Evolutionary conservation across 2,888 invertebrate species (phyloP).

Genomic region (Apoderus coryli): DNA sequence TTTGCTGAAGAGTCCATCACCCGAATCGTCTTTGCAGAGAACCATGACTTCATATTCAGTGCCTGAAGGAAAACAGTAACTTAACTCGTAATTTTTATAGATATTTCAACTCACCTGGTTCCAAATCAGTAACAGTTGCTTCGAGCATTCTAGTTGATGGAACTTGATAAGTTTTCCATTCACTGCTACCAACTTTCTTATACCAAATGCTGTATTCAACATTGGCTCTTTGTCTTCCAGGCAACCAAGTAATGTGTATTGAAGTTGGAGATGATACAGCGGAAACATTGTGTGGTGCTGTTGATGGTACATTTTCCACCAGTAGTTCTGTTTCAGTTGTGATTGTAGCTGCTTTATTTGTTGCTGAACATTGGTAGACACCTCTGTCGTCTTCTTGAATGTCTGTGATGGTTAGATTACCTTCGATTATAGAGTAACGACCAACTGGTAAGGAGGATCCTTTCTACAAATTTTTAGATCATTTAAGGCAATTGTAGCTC

Average conservation of each 20-base stretch:
- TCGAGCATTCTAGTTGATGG: conserved; percentile 56
- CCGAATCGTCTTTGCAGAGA: conserved; percentile 69
- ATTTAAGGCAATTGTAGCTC: too few species aligned
- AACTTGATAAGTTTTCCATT: conserved; percentile 75
- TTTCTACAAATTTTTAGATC: conserved; percentile 37
- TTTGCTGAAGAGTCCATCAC: conserved; percentile 84
- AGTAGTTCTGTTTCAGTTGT: conserved; percentile 65
- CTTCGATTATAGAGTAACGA: conserved; percentile 50
- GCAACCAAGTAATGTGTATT: conserved; percentile 70
- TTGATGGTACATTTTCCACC: conserved; percentile 76
- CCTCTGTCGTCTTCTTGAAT: conserved; percentile 80
- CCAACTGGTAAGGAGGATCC: conserved; percentile 53
- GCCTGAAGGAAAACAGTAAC: conserved; percentile 21
- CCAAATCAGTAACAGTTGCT: conserved; percentile 63
- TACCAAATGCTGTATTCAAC: conserved; percentile 82
- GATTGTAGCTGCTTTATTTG: conserved; percentile 80
- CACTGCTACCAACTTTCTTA: conserved; percentile 53
- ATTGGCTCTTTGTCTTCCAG: conserved; percentile 62
- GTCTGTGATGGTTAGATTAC: conserved; percentile 70
- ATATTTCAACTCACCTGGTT: conserved; percentile 38
- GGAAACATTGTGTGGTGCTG: conserved; percentile 76
- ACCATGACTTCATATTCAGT: conserved; percentile 85
- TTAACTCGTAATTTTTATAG: conserved; percentile 2
- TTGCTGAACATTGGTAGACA: conserved; percentile 66
- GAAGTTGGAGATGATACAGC: conserved; percentile 57